Evolutionary conservation across 2,888 invertebrate species (phyloP).

Genomic region (Bimastos eiseni): DNA sequence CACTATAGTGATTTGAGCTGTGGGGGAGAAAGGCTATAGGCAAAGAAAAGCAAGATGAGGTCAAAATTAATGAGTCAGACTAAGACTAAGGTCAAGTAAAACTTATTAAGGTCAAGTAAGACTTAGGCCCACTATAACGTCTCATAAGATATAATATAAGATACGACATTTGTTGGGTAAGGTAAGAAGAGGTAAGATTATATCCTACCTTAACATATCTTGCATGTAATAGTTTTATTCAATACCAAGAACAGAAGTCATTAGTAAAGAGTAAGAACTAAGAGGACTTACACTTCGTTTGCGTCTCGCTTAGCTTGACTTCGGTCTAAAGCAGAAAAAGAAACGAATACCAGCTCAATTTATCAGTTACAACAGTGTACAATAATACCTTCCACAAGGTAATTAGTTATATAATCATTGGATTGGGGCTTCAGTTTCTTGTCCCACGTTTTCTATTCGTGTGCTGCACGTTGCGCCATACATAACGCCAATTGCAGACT

Average conservation of each 20-base stretch:
- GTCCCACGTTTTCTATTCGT: background rate
- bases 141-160: no score
- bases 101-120: background rate
- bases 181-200: no score
- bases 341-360: background rate
- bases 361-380: background rate
- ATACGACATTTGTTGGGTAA: background rate
- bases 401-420: no score
- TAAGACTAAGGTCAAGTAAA: background rate
- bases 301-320: background rate
- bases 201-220: no score
- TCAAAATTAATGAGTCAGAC: no score
- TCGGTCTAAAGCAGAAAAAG: background rate
- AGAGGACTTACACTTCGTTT: background rate
- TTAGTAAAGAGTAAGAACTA: background rate
- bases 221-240: no score
- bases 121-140: no score
- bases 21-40: background rate
- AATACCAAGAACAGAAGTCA: background rate
- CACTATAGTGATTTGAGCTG: background rate
- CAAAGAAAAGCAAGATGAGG: background rate
- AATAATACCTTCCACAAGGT: no score
- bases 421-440: no score
- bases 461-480: background rate
- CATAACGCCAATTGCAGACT: no score